Conservation (phyloP, 2,888 invertebrate genomes). For the Gymnosoma rotundatum region DNA sequence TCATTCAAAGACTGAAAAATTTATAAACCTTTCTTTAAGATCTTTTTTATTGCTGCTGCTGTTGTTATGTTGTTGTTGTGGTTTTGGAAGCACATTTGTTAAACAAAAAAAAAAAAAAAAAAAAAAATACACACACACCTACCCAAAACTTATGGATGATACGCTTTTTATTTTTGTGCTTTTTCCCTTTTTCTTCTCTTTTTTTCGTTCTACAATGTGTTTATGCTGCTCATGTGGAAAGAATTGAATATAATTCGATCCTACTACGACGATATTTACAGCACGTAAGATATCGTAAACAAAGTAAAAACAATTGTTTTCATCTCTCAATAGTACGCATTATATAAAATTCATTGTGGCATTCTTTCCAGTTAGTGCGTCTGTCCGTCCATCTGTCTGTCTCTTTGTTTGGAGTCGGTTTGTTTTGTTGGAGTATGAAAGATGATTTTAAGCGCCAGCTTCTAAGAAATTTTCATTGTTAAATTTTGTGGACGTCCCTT, state of each 20-base stretch:
- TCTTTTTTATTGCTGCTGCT: conserved; percentile 18
- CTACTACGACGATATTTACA: conserved; percentile 55
- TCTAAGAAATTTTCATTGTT: conserved; percentile 66
- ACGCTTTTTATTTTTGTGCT: conserved; percentile 31
- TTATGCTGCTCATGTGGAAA: conserved; percentile 30
- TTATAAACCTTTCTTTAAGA: conserved; percentile 18
- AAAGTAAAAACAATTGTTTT: conserved; percentile 69
- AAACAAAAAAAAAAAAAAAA: too few species aligned
- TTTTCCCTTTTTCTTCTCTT: conserved; percentile 13
- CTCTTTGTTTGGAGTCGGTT: conserved; percentile 21
- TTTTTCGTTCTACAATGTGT: conserved; percentile 12
- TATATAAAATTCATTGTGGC: conserved; percentile 41
- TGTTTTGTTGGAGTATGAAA: conserved; percentile 9
- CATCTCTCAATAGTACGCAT: conserved; percentile 60
- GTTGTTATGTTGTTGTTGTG: conserved; percentile 21
- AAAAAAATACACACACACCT: too few species aligned
- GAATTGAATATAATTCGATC: conserved; percentile 45
- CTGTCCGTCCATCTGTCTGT: background rate
- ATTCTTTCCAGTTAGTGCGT: background rate
- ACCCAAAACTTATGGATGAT: conserved; percentile 62
- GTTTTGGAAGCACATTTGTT: conserved; percentile 22
- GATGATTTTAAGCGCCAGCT: conserved; percentile 65
- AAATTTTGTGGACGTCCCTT: conserved; percentile 25
- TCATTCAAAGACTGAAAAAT: conserved; percentile 11
- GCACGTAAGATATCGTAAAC: conserved; percentile 65